Percentiles rank a stretch among this genome's conserved stretches.
These are phyloP conservation scores for Fabriciana adippe DNA, from an alignment of 2,888 invertebrate genomes.

Conservation along the genomic window DNA sequence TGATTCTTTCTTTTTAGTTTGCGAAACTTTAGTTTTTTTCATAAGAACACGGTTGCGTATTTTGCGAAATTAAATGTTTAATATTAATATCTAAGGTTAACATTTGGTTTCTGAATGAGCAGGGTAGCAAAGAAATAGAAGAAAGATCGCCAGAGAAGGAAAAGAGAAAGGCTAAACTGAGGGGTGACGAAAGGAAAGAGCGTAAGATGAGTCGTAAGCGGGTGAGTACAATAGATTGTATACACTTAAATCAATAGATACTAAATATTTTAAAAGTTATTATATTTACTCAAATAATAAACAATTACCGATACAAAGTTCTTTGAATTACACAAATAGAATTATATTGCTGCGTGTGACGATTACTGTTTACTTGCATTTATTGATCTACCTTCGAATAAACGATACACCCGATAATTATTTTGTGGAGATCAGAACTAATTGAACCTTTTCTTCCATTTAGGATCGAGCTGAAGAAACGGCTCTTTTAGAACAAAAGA, in stretches of 20 bases:
- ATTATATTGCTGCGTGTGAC: no score
- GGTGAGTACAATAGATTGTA: slow-evolving; percentile 68
- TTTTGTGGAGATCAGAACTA: not conserved
- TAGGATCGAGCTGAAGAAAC: slow-evolving; percentile 90
- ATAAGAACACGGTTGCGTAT: not conserved
- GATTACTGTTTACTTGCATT: no score
- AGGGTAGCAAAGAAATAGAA: slow-evolving; percentile 83
- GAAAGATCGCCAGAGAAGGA: slow-evolving; percentile 86
- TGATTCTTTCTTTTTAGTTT: slow-evolving; percentile 14
- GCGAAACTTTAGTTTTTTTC: not conserved
- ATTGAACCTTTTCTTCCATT: slow-evolving; percentile 28
- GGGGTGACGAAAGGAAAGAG: slow-evolving; percentile 85
- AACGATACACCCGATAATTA: no score
- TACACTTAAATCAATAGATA: not conserved
- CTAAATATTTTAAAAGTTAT: not conserved
- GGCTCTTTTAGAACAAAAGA: slow-evolving; percentile 86
- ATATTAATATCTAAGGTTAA: slow-evolving; percentile 32
- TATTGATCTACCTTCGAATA: no score
- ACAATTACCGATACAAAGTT: no score
- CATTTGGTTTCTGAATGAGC: slow-evolving; percentile 65
- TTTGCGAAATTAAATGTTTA: not conserved
- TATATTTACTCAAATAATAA: no score
- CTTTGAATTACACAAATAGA: no score
- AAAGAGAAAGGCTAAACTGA: slow-evolving; percentile 85
- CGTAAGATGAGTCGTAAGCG: slow-evolving; percentile 91